A percentile compares a stretch with the other conserved stretches of the same genome.
Conservation (phyloP, 2,888 invertebrate genomes). For the Acanthosepion lycidas region DNA sequence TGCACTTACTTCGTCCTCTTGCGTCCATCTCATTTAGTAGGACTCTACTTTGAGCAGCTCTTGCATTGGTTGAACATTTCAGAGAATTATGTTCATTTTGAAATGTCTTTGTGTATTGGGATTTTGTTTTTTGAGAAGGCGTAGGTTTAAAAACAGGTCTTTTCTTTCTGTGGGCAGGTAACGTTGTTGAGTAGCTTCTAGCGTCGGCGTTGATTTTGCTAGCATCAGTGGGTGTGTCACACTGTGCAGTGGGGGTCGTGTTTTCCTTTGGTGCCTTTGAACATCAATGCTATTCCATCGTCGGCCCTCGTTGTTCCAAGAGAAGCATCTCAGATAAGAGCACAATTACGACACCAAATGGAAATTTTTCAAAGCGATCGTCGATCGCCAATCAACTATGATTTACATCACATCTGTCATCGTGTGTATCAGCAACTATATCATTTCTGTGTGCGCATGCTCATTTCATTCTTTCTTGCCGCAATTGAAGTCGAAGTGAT, state of each 20-base stretch:
- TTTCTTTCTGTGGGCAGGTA: too few relatives aligned
- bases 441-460: neutral
- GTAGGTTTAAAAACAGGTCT: too few relatives aligned
- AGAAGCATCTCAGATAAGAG: neutral
- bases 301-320: neutral
- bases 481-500: neutral
- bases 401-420: neutral
- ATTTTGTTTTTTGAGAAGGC: too few relatives aligned
- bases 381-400: neutral
- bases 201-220: neutral
- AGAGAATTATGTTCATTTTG: too few relatives aligned
- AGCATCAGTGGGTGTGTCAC: neutral
- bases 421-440: neutral
- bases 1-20: too few relatives aligned
- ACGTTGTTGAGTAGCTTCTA: too few relatives aligned
- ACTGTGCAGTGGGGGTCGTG: neutral
- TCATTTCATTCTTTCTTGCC: too few relatives aligned
- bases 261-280: neutral
- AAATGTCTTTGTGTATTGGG: too few relatives aligned
- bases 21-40: too few relatives aligned
- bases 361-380: neutral
- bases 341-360: slow-evolving; percentile 33
- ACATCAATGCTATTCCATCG: neutral
- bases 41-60: too few relatives aligned
- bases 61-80: too few relatives aligned